phyloP scores from a whole-genome alignment of 2,113 vertebrate genomes.

The Vulpes ferrilata region DNA sequence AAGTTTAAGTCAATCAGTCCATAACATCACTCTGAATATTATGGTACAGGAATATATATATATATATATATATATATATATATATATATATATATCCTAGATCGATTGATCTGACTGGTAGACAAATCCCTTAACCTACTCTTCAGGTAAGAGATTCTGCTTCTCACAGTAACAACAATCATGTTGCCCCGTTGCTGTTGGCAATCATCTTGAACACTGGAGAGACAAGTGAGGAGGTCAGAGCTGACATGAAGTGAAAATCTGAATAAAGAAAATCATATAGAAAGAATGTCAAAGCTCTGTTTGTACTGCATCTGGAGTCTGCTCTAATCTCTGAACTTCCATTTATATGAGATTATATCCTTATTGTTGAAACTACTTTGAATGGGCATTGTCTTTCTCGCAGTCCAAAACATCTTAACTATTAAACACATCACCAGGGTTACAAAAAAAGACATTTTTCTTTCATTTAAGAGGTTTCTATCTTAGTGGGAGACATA shows the following conservation, averaged over 20 bases:
- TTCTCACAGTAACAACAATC: background rate
- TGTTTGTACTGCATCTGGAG: background rate
- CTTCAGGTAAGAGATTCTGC: background rate
- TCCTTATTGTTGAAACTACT: background rate
- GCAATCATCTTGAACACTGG: background rate
- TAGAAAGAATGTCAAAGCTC: background rate
- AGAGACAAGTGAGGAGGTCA: background rate
- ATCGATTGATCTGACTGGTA: background rate
- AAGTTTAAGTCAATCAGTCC: conserved; percentile 23
- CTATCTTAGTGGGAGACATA: background rate
- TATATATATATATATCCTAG: too few relatives aligned
- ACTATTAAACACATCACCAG: background rate
- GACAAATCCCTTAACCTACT: background rate
- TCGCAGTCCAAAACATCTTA: background rate
- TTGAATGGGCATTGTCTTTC: background rate
- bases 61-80: too few relatives aligned
- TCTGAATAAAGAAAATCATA: background rate
- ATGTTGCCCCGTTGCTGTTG: background rate
- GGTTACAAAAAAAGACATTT: background rate
- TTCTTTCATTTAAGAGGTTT: background rate
- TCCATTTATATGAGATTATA: background rate
- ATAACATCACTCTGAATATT: background rate
- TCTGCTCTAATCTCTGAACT: background rate
- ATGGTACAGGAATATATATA: background rate
- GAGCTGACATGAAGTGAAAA: background rate